phyloP scores from a whole-genome alignment of 2,888 invertebrate genomes.

The Drosophila robusta region DNA sequence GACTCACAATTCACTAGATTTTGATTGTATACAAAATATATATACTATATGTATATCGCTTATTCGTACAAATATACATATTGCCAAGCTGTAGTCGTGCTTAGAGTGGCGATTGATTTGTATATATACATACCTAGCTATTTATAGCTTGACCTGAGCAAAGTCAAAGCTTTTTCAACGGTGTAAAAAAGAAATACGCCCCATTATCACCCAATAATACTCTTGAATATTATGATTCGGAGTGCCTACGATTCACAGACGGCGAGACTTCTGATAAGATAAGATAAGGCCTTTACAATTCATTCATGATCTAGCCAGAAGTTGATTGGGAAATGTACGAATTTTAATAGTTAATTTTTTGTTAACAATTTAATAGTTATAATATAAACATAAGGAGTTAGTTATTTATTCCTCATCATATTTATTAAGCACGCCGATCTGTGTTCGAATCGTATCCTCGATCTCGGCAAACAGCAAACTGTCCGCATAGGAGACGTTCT shows the following conservation, averaged over 20 bases:
- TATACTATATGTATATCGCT: neutral
- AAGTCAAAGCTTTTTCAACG: conserved; percentile 10
- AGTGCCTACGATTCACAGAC: neutral
- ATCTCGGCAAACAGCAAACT: conserved; percentile 89
- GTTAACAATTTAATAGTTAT: conserved; percentile 1
- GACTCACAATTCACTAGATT: too few species aligned
- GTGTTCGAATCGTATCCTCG: conserved; percentile 90
- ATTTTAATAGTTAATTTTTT: conserved; percentile 1
- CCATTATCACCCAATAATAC: neutral
- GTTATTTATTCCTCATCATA: conserved; percentile 57
- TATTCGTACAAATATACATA: neutral
- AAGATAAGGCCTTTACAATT: conserved; percentile 2
- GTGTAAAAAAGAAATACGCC: neutral
- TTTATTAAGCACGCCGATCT: conserved; percentile 85
- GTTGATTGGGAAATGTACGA: neutral
- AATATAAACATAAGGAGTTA: neutral
- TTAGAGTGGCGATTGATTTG: neutral
- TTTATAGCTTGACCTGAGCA: conserved; percentile 17
- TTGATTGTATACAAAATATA: too few species aligned
- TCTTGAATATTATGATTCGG: neutral
- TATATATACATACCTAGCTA: neutral
- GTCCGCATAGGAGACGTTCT: conserved; percentile 89
- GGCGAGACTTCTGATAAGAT: neutral
- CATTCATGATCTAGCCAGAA: neutral
- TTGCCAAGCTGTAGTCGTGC: conserved; percentile 1